Conservation (phyloP, 2,888 invertebrate genomes). For the Eupithecia dodoneata region DNA sequence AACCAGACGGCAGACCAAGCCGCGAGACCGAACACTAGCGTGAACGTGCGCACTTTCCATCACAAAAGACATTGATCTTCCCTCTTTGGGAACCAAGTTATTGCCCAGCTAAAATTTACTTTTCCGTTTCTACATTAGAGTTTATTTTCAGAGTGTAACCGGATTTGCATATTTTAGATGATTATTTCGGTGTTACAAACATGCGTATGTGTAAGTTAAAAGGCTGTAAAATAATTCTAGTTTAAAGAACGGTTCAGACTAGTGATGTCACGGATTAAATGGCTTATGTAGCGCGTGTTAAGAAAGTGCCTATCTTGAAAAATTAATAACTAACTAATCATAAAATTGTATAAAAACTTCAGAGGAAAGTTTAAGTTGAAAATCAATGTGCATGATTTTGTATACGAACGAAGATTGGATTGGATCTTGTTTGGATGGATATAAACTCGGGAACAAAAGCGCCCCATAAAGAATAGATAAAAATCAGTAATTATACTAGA, state of each 20-base stretch:
- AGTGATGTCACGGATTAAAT: background rate
- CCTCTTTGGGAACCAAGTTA: background rate
- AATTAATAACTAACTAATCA: background rate
- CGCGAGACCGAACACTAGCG: conserved; percentile 79
- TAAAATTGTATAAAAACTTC: background rate
- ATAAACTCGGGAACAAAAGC: conserved; percentile 24
- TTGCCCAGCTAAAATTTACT: background rate
- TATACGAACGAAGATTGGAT: conserved; percentile 27
- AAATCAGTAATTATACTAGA: conserved; percentile 8
- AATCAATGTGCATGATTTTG: conserved; percentile 21
- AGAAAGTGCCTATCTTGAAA: background rate
- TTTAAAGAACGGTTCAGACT: background rate
- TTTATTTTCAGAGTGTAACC: background rate
- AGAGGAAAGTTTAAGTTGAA: background rate
- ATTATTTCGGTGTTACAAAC: background rate
- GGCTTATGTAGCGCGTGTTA: background rate
- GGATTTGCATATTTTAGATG: background rate
- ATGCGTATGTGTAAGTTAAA: background rate
- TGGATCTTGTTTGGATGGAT: background rate
- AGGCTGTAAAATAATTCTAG: background rate
- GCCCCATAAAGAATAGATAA: conserved; percentile 21
- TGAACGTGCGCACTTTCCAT: conserved; percentile 48
- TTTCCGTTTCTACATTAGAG: background rate
- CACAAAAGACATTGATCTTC: conserved; percentile 44
- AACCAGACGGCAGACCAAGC: conserved; percentile 73